phyloP scores from a whole-genome alignment of 2,113 vertebrate species.

The Erpornis zantholeuca region DNA sequence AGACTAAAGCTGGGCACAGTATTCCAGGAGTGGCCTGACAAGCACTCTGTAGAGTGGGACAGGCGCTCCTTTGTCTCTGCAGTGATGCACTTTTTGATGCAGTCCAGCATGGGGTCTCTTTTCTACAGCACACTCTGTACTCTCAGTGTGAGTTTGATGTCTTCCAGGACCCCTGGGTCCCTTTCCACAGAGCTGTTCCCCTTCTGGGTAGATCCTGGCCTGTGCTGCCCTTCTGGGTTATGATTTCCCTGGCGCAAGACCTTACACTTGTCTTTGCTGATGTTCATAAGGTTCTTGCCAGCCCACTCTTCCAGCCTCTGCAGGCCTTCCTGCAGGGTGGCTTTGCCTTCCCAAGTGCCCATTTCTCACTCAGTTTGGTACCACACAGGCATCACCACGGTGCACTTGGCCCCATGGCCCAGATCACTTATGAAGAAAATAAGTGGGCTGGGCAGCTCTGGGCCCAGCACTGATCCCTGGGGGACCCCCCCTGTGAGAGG shows the following conservation, averaged over 20 bases:
- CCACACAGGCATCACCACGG: fast-evolving
- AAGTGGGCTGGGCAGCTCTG: neutral
- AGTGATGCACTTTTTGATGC: neutral
- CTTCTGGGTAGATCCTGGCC: neutral
- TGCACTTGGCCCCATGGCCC: neutral
- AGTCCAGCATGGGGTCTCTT: neutral
- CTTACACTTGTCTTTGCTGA: neutral
- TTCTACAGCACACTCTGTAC: neutral
- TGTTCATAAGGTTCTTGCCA: neutral
- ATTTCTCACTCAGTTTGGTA: neutral
- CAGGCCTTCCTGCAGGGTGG: neutral
- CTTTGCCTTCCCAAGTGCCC: neutral
- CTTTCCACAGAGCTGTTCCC: neutral
- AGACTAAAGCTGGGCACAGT: too few relatives aligned
- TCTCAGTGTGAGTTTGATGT: neutral
- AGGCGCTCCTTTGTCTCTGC: neutral
- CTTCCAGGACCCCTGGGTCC: neutral
- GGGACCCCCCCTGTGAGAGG: too few relatives aligned
- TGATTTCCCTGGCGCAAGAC: neutral
- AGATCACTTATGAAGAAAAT: neutral
- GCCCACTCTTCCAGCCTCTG: neutral
- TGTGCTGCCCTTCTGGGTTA: neutral
- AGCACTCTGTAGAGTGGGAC: too few relatives aligned
- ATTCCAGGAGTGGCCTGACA: neutral
- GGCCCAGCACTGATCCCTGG: neutral